Conservation (phyloP, 1,140 invertebrate species). For the Microplitis demolitor region DNA sequence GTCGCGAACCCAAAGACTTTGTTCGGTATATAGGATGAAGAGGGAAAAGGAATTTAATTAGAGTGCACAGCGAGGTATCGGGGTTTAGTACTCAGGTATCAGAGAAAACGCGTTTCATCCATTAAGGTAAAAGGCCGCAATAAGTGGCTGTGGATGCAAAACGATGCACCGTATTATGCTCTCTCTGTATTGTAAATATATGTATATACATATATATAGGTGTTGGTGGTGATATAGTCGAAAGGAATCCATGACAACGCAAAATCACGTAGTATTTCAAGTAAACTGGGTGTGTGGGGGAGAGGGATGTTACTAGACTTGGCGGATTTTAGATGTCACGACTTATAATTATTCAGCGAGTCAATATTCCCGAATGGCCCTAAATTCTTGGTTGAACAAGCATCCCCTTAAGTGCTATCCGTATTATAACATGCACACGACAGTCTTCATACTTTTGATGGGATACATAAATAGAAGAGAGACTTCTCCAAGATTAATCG, state of each 20-base stretch:
- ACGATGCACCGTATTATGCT: neutral
- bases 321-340: too few species aligned
- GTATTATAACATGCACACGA: conserved; percentile 6
- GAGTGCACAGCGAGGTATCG: conserved; percentile 14
- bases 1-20: conserved; percentile 6
- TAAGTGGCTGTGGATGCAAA: neutral
- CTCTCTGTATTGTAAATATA: too few species aligned
- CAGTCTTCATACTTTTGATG: neutral
- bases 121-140: neutral
- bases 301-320: too few species aligned
- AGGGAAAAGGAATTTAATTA: conserved; percentile 28
- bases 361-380: neutral
- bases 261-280: neutral
- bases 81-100: conserved; percentile 8
- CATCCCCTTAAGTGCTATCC: neutral
- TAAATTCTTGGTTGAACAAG: neutral
- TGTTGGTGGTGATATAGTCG: neutral
- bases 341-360: too few species aligned
- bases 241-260: neutral
- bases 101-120: conserved; percentile 17
- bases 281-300: too few species aligned
- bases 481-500: conserved; percentile 21
- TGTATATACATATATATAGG: neutral
- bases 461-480: conserved; percentile 1
- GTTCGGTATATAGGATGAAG: neutral